Evolutionary conservation across 2,113 vertebrate species (phyloP).

Genomic region (Apodemus speciosus): DNA sequence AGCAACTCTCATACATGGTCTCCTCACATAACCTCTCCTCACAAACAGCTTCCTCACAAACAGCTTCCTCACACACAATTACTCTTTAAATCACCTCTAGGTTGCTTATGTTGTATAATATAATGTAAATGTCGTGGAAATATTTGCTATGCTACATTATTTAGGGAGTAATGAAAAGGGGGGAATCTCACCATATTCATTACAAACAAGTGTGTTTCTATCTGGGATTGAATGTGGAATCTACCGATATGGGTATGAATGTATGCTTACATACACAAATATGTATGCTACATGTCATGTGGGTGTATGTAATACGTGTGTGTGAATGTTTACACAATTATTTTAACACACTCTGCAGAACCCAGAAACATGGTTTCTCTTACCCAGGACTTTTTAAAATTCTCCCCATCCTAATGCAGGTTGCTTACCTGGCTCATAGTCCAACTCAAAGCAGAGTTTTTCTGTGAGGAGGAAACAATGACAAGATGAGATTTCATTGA

Average conservation of each 20-base stretch:
- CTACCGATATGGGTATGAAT: background rate
- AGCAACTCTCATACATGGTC: background rate
- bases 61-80: background rate
- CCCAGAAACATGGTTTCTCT: background rate
- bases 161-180: background rate
- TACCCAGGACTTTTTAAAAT: background rate
- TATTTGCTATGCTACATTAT: background rate
- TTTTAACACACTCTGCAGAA: background rate
- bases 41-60: background rate
- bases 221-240: background rate
- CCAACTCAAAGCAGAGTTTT: slow-evolving; percentile 76
- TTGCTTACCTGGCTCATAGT: slow-evolving; percentile 77
- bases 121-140: background rate
- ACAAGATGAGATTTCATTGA: background rate
- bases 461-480: slow-evolving; percentile 60
- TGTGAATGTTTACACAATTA: background rate
- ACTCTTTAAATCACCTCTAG: background rate
- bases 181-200: background rate
- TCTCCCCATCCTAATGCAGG: background rate
- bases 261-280: background rate
- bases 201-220: background rate
- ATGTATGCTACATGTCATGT: background rate
- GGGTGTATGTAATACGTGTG: background rate
- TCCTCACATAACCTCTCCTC: no score
- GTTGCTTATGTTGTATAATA: background rate